Evolutionary conservation across 2,888 invertebrate genomes (phyloP), one percentile per base, ranked within the genome.

Genomic region (Ophioninae sp.): DNA sequence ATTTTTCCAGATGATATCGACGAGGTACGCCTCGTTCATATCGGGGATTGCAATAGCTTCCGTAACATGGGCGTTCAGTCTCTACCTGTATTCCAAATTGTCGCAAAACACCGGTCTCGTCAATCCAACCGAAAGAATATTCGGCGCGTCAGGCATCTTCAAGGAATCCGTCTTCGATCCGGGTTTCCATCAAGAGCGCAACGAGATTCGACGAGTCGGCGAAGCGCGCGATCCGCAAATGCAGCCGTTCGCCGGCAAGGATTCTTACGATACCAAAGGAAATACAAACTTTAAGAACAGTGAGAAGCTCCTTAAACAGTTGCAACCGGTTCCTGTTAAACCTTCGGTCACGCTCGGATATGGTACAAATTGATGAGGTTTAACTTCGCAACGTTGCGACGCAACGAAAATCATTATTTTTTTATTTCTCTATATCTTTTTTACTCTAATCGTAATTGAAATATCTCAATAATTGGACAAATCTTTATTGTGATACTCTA

Each of bases 41-140:
- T 95, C 95, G 92, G 97, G 97, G 37, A 95, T 96, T 83, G 91
- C 96, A 79, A 95, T 96, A 90, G 96, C 96, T 0, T 96, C 96
- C 0, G 90, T 95, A 59, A 96, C 96, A 79, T 97, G 97, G 97
- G 94, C 94, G 61, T 93, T 96, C 71, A 96, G 96, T 71, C 91
- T 97, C 64, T 96, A 96, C 90, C 93, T 97, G 63, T 97, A 96
- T 90, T 95, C 95, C 93, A 94, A 94, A 89, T 90, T 96, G 71
- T 95, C 93, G 23, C 92, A 93, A 85, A 93, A 91, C 85, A 89
- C 88, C 17, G 90, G 87, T 61, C 86, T 86, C 56, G 86, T 87
- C 10, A 89, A 88, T 82, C 90, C 93, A 79, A 94, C 94, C 91
- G 92, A 93, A 93, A 92, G 86, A 7, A 81, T 87, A 44, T 83